Evolutionary conservation across 2,113 vertebrate species (phyloP).

Genomic region (Bujurquina vittata): DNA sequence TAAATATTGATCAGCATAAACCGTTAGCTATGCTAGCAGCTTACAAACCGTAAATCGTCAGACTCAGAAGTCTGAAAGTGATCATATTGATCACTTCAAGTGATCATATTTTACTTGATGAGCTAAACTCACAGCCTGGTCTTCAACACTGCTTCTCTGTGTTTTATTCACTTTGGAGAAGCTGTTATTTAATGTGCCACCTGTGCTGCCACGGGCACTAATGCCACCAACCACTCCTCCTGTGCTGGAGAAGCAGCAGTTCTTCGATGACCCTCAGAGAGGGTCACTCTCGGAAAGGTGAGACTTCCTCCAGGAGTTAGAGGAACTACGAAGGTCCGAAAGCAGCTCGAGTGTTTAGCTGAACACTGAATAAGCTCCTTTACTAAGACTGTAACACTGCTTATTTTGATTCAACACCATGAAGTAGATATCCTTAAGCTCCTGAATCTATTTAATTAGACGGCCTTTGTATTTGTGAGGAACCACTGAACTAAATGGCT

Average conservation of each 20-base stretch:
- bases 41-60: no score
- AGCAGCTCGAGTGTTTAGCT: neutral
- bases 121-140: neutral
- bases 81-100: neutral
- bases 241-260: neutral
- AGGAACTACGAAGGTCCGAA: neutral
- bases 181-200: neutral
- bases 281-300: neutral
- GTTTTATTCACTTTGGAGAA: neutral
- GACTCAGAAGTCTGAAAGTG: neutral
- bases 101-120: neutral
- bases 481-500: neutral
- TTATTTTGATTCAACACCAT: neutral
- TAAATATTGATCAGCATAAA: neutral
- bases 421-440: fast-evolving
- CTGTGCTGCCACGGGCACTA: fast-evolving
- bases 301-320: neutral
- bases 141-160: neutral
- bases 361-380: neutral
- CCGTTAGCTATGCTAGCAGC: neutral
- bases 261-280: neutral
- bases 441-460: neutral
- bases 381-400: neutral
- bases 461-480: neutral
- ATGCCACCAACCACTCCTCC: fast-evolving